Conservation (phyloP, 2,113 vertebrate species). For the Ursus arctos region DNA sequence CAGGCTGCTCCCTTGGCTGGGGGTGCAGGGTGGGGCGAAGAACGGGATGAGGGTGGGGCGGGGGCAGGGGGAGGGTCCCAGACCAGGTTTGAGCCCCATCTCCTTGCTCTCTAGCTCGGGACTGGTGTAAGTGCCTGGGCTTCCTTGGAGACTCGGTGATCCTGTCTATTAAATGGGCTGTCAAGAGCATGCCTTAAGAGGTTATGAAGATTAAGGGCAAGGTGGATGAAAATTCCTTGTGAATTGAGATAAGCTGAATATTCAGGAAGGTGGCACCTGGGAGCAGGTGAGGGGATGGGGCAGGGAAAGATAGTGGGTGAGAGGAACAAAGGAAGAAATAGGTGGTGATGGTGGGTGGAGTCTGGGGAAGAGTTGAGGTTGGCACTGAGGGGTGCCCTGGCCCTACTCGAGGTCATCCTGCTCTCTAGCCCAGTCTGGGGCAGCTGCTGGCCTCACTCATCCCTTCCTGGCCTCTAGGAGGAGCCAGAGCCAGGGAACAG, state of each 20-base stretch:
- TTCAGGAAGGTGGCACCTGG: background rate
- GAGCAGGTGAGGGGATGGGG: background rate
- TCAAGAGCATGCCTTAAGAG: background rate
- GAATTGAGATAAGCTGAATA: too few relatives aligned
- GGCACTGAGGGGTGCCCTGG: too few relatives aligned
- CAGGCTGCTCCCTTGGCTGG: slow-evolving; percentile 46
- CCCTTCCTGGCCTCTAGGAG: background rate
- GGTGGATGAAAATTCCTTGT: background rate
- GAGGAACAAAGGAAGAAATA: background rate
- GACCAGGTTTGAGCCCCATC: background rate
- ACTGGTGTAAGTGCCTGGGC: background rate
- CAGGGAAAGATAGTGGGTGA: background rate
- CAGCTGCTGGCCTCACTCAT: background rate
- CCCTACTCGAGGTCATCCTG: background rate
- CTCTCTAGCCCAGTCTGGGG: background rate
- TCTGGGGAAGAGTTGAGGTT: background rate
- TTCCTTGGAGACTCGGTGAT: background rate
- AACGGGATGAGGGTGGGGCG: background rate
- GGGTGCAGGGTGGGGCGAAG: background rate
- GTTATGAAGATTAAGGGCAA: background rate
- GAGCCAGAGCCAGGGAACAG: background rate
- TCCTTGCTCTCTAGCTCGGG: background rate
- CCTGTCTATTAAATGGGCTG: background rate
- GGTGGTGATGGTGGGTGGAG: background rate
- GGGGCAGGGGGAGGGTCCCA: background rate